Evolutionary conservation across 1,140 invertebrate genomes (phyloP), one percentile per base, ranked within the genome.

Genomic region (Drosophila guanche): DNA sequence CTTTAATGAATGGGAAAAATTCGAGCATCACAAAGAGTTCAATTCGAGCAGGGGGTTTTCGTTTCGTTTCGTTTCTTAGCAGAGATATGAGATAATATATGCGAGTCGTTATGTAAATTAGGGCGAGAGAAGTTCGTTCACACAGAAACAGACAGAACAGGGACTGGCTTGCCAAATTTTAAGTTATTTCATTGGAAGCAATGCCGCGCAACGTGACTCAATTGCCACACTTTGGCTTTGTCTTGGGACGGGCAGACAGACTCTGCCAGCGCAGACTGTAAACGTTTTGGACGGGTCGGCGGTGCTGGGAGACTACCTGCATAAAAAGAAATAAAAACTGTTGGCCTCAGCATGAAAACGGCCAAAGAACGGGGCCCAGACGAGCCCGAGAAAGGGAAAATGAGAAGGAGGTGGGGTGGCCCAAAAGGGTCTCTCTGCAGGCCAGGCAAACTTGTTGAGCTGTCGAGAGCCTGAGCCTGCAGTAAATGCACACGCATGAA

Each of bases 161-260:
- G 33, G 27, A 29, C 20, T 56, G 16, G 25, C n/a, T 53, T 56
- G 45, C 40, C 16, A 23, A 56, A 56, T 46, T 42, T 27, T 42
- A 43, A 41, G 45, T 33, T 46, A 55, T 56, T 52, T 70, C 46
- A 25, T 29, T 41, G 20, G 60, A 43, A 53, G 47, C 27, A 62
- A 40, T 10, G 33, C 50, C 42, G 41, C 16, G 25, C 63, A 54
- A 68, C 66, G 72, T 76, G 72, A 76, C 72, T 76, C 72, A 76
- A 76, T 76, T 75, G 72, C 72, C 72, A 75, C 72, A 76, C 60
- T 74, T 75, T 50, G 54, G 60, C 42, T 75, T 75, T 75, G 71
- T 53, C 61, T 54, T 50, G 45, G 25, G 45, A 65, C 62, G 12
- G 10, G 2, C 33, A 3, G 33, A 37, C 33, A 37, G 33, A 37